A percentile compares a stretch with the other conserved stretches of the same genome.
Evolutionary conservation across 2,113 vertebrate species (phyloP).

Genomic region (Nerophis lumbriciformis): DNA sequence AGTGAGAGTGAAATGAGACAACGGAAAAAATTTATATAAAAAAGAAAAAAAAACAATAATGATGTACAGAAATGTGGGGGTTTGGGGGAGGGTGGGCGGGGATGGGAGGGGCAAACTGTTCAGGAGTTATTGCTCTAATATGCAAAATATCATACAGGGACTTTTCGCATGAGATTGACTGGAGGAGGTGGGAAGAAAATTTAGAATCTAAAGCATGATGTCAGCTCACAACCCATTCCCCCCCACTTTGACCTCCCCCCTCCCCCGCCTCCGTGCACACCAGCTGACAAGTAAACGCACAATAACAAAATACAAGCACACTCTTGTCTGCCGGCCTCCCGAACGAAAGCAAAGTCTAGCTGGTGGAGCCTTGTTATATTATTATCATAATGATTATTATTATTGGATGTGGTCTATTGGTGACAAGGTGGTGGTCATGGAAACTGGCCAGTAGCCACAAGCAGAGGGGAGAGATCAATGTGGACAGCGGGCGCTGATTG

Average conservation of each 20-base stretch:
- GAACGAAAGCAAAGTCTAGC: conserved; percentile 26
- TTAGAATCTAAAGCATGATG: conserved; percentile 61
- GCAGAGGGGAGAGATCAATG: conserved; percentile 41
- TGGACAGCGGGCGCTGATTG: conserved; percentile 10
- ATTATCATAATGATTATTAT: conserved; percentile 40
- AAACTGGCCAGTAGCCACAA: conserved; percentile 49
- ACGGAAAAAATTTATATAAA: background rate
- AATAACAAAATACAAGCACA: conserved; percentile 46
- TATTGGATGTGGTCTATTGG: conserved; percentile 40
- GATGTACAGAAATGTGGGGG: background rate
- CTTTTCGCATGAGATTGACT: conserved; percentile 8
- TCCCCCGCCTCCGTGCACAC: conserved; percentile 14
- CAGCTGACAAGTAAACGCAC: conserved; percentile 46
- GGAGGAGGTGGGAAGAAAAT: conserved; percentile 8
- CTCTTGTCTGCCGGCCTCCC: conserved; percentile 34
- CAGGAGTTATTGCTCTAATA: background rate
- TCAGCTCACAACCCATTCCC: conserved; percentile 67
- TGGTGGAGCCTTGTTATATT: conserved; percentile 39
- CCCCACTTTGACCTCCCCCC: conserved; percentile 40
- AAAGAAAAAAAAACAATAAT: background rate
- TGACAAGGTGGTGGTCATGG: conserved; percentile 60
- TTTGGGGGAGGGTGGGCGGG: background rate
- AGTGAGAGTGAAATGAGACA: background rate
- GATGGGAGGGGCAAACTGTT: background rate
- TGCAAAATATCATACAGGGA: conserved; percentile 1